These are phyloP conservation scores for Muscidifurax raptorellus DNA, from an alignment of 1,140 invertebrate genomes.

Conservation along the genomic window DNA sequence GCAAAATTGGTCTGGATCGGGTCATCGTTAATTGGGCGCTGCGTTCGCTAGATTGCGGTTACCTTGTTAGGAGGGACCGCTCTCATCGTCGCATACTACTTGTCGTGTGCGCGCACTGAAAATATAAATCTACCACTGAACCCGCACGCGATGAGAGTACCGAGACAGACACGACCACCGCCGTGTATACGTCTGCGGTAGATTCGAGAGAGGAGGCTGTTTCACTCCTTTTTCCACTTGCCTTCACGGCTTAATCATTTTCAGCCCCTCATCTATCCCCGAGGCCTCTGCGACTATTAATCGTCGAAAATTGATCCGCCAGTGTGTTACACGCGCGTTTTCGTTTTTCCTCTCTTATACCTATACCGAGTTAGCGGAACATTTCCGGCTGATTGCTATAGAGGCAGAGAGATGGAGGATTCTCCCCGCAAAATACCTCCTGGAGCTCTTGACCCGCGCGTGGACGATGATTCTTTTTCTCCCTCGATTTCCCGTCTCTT, in stretches of 20 bases:
- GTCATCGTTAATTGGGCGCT: constrained; percentile 64
- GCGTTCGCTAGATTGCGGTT: constrained; percentile 60
- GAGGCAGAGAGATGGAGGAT: neutral
- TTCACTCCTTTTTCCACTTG: neutral
- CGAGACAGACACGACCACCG: too few species aligned
- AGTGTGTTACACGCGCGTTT: too few species aligned
- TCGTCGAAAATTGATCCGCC: constrained; percentile 5
- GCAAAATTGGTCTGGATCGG: constrained; percentile 55
- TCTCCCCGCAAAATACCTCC: neutral
- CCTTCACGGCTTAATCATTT: neutral
- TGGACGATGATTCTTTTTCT: neutral
- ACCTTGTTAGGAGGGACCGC: constrained; percentile 58
- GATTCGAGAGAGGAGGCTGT: neutral
- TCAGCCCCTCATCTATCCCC: neutral
- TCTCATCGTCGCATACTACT: constrained; percentile 21
- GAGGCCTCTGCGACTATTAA: neutral
- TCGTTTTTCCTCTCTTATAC: neutral
- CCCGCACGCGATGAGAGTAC: neutral
- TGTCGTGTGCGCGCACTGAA: constrained; percentile 52
- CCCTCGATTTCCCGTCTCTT: neutral
- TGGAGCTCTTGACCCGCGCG: neutral
- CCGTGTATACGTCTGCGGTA: neutral
- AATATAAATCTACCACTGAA: constrained; percentile 51
- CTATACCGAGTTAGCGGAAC: constrained; percentile 36
- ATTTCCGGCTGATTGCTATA: constrained; percentile 60